These are phyloP conservation scores for Xestia sexstrigata DNA, from an alignment of 2,888 invertebrate genomes.

Conservation along the genomic window DNA sequence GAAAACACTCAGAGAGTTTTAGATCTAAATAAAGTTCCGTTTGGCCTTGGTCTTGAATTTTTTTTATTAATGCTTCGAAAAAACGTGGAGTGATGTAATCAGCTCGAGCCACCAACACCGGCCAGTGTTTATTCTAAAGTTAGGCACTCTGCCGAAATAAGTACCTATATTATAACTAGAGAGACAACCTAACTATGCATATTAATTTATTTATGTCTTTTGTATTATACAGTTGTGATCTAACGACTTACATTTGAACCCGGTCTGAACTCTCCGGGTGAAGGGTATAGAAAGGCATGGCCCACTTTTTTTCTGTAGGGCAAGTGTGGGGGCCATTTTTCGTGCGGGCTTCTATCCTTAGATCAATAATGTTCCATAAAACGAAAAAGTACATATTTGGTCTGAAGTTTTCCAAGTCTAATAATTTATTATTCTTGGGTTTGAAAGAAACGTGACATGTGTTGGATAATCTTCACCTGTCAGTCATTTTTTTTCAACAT, in stretches of 20 bases:
- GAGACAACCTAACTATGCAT: slow-evolving; percentile 43
- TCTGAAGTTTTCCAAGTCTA: slow-evolving; percentile 21
- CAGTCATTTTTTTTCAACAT: slow-evolving; percentile 22
- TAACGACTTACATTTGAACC: slow-evolving; percentile 76
- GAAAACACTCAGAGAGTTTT: slow-evolving; percentile 24
- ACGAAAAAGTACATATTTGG: slow-evolving; percentile 26
- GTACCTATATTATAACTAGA: slow-evolving; percentile 29
- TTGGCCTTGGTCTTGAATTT: slow-evolving; percentile 56
- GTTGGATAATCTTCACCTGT: slow-evolving; percentile 7
- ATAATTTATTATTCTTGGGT: slow-evolving; percentile 35
- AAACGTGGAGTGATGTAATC: slow-evolving; percentile 57
- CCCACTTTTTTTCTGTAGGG: slow-evolving; percentile 69
- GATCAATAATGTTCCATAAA: slow-evolving; percentile 67
- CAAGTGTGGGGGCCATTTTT: slow-evolving; percentile 52
- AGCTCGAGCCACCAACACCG: slow-evolving; percentile 27
- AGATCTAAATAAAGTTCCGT: slow-evolving; percentile 51
- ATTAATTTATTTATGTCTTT: slow-evolving; percentile 63
- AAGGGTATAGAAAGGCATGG: slow-evolving; percentile 73
- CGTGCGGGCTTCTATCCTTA: slow-evolving; percentile 52
- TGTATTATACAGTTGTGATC: slow-evolving; percentile 71
- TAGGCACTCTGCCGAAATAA: slow-evolving; percentile 36
- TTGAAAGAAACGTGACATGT: slow-evolving; percentile 14
- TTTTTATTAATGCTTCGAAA: slow-evolving; percentile 37
- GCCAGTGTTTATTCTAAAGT: slow-evolving; percentile 38
- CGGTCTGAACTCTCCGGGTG: slow-evolving; percentile 72